Conservation (phyloP, 2,888 invertebrate species). For the Eristalinus aeneus region DNA sequence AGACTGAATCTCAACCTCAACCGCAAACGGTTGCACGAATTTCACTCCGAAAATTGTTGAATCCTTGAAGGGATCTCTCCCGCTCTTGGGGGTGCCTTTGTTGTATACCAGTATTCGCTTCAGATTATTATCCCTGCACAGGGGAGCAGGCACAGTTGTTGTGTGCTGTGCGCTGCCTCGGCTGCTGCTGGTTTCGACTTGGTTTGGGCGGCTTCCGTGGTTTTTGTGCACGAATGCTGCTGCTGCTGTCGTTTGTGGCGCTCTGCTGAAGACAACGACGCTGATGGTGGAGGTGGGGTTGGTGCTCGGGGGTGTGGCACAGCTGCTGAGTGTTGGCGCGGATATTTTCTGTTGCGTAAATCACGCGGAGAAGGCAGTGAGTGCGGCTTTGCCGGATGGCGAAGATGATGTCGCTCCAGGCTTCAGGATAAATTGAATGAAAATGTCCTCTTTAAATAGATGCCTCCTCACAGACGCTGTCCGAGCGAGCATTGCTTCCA, state of each 20-base stretch:
- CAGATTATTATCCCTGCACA: neutral
- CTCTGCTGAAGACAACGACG: neutral
- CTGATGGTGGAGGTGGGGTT: neutral
- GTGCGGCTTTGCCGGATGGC: conserved; percentile 1
- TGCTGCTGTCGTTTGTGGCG: neutral
- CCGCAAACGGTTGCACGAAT: neutral
- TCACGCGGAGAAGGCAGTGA: neutral
- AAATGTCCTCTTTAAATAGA: conserved; percentile 32
- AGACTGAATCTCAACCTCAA: neutral
- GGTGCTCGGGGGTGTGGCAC: neutral
- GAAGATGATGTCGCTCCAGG: conserved; percentile 35
- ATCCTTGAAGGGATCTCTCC: neutral
- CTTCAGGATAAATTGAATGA: conserved; percentile 49
- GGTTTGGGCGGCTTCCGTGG: neutral
- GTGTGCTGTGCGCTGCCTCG: neutral
- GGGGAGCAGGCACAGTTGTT: neutral
- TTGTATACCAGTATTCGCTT: neutral
- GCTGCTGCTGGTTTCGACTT: neutral
- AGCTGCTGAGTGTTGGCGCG: neutral
- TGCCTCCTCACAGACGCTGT: neutral
- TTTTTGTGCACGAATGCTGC: neutral
- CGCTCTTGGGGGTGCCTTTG: neutral
- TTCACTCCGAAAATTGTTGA: neutral
- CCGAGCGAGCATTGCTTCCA: neutral
- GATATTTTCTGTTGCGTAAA: neutral